Evolutionary conservation across 2,113 vertebrate genomes (phyloP).

Genomic region (Polypterus senegalus): DNA sequence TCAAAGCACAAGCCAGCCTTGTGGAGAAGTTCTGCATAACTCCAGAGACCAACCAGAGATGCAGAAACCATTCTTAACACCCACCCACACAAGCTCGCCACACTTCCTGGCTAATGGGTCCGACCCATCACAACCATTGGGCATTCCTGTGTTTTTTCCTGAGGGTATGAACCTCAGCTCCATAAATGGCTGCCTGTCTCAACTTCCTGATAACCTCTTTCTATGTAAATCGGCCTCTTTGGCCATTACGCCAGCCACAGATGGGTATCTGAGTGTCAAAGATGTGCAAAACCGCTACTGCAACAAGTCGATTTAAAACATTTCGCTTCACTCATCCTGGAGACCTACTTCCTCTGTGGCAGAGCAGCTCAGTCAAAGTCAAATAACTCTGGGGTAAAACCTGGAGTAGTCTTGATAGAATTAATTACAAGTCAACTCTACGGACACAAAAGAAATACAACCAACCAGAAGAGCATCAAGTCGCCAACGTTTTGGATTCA

Average conservation of each 20-base stretch:
- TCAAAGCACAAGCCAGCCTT: constrained; percentile 14
- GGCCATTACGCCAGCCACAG: constrained; percentile 28
- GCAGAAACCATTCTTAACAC: background rate
- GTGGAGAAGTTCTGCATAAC: constrained; percentile 1
- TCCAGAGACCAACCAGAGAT: background rate
- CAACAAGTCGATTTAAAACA: background rate
- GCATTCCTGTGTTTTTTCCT: constrained; percentile 1
- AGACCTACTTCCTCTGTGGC: no score
- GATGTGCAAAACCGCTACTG: constrained; percentile 24
- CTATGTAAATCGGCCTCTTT: constrained; percentile 38
- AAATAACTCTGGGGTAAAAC: no score
- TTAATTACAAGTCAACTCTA: no score
- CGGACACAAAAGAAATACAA: no score
- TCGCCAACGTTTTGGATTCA: no score
- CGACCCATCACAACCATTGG: constrained; percentile 1
- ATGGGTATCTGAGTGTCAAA: constrained; percentile 47
- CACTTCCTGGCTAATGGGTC: background rate
- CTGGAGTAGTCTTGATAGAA: no score
- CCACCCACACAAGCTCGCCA: background rate
- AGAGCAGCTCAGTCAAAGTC: no score
- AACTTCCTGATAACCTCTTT: no score
- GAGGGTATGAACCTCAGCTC: background rate
- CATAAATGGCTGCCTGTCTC: constrained; percentile 16
- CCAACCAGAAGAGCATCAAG: no score
- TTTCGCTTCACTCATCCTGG: no score